A percentile compares a stretch with the other conserved stretches of the same genome.
Evolutionary conservation across 2,113 vertebrate genomes (phyloP).

Genomic region (Ochotona curzoniae): DNA sequence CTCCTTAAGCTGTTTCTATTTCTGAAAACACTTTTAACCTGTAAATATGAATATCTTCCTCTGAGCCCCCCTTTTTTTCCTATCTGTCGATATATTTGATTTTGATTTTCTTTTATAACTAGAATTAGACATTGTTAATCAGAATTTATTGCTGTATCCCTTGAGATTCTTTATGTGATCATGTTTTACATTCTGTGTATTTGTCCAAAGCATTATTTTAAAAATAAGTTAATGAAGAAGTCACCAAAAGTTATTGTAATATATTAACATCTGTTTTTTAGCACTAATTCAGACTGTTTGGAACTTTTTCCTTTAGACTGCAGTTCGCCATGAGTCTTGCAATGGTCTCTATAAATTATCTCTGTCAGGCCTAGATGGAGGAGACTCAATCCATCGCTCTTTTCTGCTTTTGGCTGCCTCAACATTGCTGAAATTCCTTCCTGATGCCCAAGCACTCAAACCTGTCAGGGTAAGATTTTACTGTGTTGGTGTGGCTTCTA

Average conservation of each 20-base stretch:
- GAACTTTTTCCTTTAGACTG: constrained; percentile 87
- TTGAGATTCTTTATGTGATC: not conserved
- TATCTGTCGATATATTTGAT: not conserved
- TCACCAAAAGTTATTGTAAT: not conserved
- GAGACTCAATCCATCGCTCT: constrained; percentile 97
- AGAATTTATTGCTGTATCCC: not conserved
- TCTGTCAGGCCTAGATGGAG: constrained; percentile 96
- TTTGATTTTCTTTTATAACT: not conserved
- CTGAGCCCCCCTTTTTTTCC: not conserved
- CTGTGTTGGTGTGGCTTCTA: not conserved
- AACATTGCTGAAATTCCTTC: constrained; percentile 98
- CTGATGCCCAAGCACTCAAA: constrained; percentile 97
- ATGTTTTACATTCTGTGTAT: not conserved
- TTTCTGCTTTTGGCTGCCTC: constrained; percentile 97
- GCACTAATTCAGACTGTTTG: constrained; percentile 28
- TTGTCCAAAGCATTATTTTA: constrained; percentile 30
- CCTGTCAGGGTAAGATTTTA: constrained; percentile 91
- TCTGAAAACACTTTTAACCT: constrained; percentile 39
- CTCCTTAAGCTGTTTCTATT: not conserved
- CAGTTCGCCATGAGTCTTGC: constrained; percentile 97
- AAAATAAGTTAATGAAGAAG: not conserved
- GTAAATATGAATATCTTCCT: not conserved
- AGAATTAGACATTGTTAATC: constrained; percentile 5
- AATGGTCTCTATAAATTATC: constrained; percentile 98
- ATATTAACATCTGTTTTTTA: not conserved